phyloP scores from a whole-genome alignment of 1,140 invertebrate genomes.

The Harpegnathos saltator region DNA sequence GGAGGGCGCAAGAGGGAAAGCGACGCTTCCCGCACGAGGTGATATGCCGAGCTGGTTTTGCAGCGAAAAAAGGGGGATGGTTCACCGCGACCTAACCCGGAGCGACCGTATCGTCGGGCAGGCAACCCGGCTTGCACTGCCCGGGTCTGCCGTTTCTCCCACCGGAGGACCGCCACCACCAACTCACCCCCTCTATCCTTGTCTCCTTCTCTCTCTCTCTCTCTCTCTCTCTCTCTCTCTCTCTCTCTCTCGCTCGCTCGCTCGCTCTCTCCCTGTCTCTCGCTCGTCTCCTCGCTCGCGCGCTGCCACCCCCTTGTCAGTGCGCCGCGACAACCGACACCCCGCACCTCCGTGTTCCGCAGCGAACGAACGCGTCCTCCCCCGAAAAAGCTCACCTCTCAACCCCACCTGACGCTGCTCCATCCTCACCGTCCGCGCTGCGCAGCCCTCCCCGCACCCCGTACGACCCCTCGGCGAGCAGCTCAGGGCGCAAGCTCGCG shows the following conservation, averaged over 20 bases:
- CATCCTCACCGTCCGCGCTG: neutral
- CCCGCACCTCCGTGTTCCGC: constrained; percentile 54
- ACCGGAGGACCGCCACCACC: constrained; percentile 76
- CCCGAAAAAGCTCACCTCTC: constrained; percentile 77
- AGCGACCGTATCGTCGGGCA: constrained; percentile 82
- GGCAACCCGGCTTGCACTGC: constrained; percentile 85
- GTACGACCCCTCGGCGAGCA: constrained; percentile 35
- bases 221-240: neutral
- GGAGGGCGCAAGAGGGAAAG: neutral
- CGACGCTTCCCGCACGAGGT: neutral
- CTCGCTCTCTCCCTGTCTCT: constrained; percentile 3
- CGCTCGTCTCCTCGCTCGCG: too few relatives aligned
- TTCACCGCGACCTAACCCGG: constrained; percentile 47
- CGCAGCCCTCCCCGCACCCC: neutral
- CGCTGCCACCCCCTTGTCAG: constrained; percentile 19
- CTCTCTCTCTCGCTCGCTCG: neutral
- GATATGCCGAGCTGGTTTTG: neutral
- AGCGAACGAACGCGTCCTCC: constrained; percentile 67
- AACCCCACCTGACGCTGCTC: constrained; percentile 24
- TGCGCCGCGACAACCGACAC: constrained; percentile 31
- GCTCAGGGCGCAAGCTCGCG: constrained; percentile 70
- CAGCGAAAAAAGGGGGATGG: constrained; percentile 42
- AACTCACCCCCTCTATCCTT: constrained; percentile 65
- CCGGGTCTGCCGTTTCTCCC: constrained; percentile 83
- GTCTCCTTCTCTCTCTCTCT: too few relatives aligned